Evolutionary conservation across 2,888 invertebrate genomes (phyloP), one percentile per base, ranked within the genome.

Genomic region (Tetranychus piercei): DNA sequence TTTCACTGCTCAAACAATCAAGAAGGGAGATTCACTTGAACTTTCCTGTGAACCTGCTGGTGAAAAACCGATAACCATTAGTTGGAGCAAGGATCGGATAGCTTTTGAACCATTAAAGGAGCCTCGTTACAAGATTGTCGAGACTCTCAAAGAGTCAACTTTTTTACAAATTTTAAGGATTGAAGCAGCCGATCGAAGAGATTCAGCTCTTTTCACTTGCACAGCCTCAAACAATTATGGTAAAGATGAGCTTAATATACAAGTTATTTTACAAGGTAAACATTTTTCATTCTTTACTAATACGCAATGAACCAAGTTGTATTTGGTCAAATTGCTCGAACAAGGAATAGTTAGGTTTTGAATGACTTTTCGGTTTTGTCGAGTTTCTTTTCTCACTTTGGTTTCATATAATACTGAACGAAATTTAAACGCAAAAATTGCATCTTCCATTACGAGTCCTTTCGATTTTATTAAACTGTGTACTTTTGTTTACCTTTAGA

Each of bases 181-280:
- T 34, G 73, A 76, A 4, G 75, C 76, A 74, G 76, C 77, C 2
- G 78, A 79, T 22, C 65, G 79, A 71, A 75, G 77, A 45, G 78
- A 79, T 71, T 78, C 78, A 7, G 78, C 78, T 18, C 66, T 79
- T 11, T 79, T 77, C 64, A 78, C 77, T 20, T 79, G 79, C 71
- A 22, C 78, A 22, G 78, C 78, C 5, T 73, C 65, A 6, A 79
- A 79, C 70, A 74, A 75, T 0, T 79, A 76, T 71, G 79, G 78
- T 74, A 92, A 91, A 78, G 94, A 93, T 81, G 93, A 94, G 80
- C 91, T 92, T 20, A 93, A 91, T 83, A 92, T 94, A 80, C 93
- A 93, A 82, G 89, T 94, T 88, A 93, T 94, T 79, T 89, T 94
- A 78, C 93, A 94, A 87, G 91, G 90, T 88, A 84, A 81, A 65